phyloP scores from a whole-genome alignment of 2,797 vertebrate species.

The Heterohyrax brucei region DNA sequence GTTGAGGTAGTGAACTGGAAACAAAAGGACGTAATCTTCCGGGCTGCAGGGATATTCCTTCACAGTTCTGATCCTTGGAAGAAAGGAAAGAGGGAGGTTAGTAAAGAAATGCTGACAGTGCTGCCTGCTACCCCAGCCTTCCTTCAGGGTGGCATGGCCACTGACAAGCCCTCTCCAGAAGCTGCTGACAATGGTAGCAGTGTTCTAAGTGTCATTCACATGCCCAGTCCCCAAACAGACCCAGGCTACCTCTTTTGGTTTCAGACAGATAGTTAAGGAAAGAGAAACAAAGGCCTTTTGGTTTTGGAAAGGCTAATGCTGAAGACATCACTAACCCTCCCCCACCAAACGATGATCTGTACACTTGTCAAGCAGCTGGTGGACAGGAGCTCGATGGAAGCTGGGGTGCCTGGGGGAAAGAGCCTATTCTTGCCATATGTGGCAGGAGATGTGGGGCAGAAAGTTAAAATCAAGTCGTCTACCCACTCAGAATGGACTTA shows the following conservation, averaged over 20 bases:
- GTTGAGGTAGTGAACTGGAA: conserved; percentile 91
- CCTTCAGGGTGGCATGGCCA: neutral
- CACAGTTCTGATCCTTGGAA: conserved; percentile 89
- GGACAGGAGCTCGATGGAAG: neutral
- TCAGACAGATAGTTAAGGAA: conserved; percentile 54
- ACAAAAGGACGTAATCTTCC: conserved; percentile 83
- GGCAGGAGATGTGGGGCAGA: neutral
- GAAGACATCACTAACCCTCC: neutral
- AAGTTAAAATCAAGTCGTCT: conserved; percentile 7
- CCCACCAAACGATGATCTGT: neutral
- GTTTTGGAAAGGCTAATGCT: conserved; percentile 52
- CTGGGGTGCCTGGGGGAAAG: neutral
- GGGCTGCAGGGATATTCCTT: conserved; percentile 78
- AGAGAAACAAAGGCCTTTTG: conserved; percentile 33
- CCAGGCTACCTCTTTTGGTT: neutral
- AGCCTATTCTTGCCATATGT: neutral
- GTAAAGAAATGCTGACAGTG: neutral
- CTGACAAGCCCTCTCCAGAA: neutral
- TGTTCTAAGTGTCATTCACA: neutral
- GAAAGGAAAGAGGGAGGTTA: conserved; percentile 78
- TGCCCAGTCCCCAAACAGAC: neutral
- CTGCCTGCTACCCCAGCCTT: neutral
- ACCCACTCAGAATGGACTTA: conserved; percentile 49
- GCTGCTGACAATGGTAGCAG: neutral
- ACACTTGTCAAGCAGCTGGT: neutral